These are phyloP conservation scores for Electrophaes corylata DNA, from an alignment of 2,888 invertebrate genomes.

Conservation along the genomic window DNA sequence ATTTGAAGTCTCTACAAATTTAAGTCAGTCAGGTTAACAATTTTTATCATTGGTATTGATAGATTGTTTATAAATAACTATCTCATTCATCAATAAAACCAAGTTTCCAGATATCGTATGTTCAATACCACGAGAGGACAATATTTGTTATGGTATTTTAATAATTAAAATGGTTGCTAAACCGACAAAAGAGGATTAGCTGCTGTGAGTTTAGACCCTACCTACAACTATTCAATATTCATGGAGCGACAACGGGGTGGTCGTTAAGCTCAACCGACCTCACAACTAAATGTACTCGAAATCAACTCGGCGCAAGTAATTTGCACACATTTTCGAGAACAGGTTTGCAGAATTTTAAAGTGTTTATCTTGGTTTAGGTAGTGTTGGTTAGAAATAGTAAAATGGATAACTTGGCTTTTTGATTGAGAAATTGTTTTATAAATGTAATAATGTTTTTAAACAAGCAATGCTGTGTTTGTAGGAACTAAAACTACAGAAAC, in stretches of 20 bases:
- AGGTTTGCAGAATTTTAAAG: slow-evolving; percentile 28
- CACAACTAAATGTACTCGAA: slow-evolving; percentile 48
- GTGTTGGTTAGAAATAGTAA: slow-evolving; percentile 20
- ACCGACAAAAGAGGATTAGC: slow-evolving; percentile 54
- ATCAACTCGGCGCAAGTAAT: slow-evolving; percentile 30
- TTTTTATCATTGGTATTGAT: too few species aligned
- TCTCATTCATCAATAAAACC: too few species aligned
- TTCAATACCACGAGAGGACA: slow-evolving; percentile 11
- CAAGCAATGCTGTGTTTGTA: neutral
- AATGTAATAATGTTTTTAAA: neutral
- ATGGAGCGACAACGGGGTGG: slow-evolving; percentile 55
- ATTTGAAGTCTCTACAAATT: too few species aligned
- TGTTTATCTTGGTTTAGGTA: slow-evolving; percentile 21
- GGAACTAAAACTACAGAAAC: too few species aligned
- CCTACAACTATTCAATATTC: slow-evolving; percentile 59
- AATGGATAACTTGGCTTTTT: slow-evolving; percentile 8
- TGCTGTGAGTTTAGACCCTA: slow-evolving; percentile 45
- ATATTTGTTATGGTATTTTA: slow-evolving; percentile 23
- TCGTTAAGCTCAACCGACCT: slow-evolving; percentile 51
- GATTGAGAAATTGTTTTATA: slow-evolving; percentile 1
- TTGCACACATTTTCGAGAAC: slow-evolving; percentile 34
- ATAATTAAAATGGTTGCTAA: slow-evolving; percentile 29
- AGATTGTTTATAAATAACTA: too few species aligned
- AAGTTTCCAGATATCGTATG: too few species aligned
- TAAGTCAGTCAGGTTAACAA: too few species aligned